Evolutionary conservation across 2,113 vertebrate genomes (phyloP), one percentile per base, ranked within the genome.

Genomic region (Hemiprocne comata): DNA sequence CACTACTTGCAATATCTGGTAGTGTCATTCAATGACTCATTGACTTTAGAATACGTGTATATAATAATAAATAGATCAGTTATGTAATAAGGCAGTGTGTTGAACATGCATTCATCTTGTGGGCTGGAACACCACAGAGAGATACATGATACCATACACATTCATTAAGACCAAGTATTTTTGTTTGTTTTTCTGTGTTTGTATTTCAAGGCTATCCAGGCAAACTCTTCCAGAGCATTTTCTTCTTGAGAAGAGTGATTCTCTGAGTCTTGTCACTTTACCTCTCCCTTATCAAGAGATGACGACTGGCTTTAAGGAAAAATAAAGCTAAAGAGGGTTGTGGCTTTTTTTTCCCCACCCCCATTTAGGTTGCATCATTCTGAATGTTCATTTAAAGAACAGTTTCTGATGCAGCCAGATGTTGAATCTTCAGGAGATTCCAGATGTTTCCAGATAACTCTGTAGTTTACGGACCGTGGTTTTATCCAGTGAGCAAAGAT

Each of bases 401-500:
- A 97, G 89, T 96, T 96, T 97, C 89, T 92, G 89, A 97, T 95
- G 97, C 97, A 98, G 97, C 97, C 98, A 96, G 98, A 96, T 95
- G 96, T 95, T 97, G 83, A 94, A 97, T 95, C 92, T 97, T 99
- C 98, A 99, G 94, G 99, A 99, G 62, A 98, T 98, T 91, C 99
- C 99, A 55, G 98, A 99, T 42, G 98, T 99, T 93, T 99, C 99
- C 98, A 99, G 98, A 91, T 99, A 99, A 98, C 99, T 99, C 98
- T 99, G 99, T 88, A 99, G 98, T 97, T 99, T 99, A 91, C 99
- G 98, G 20, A 99, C 99, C 69, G 99, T 99, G 62, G 98, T 99
- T 98, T 99, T 99, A 98, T 99, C 99, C 98, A 99, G 97, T 34
- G 99, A 99, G 97, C 99, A 99, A 96, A 99, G 99, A 97, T 99